Conservation (phyloP, 1,140 invertebrate genomes). For the Centruroides sculpturatus region DNA sequence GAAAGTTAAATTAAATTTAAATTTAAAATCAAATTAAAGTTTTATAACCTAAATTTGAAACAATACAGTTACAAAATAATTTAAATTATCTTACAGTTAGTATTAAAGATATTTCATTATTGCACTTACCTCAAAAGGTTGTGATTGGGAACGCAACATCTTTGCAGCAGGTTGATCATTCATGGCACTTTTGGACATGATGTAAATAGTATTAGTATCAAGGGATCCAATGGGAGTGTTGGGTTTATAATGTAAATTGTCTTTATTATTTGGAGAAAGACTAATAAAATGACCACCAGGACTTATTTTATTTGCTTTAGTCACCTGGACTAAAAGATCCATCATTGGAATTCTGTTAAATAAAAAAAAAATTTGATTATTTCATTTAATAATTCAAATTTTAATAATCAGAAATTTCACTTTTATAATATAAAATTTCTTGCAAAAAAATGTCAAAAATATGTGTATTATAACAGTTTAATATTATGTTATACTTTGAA, state of each 20-base stretch:
- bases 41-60: not conserved
- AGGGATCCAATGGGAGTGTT: constrained; percentile 57
- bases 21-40: too few relatives aligned
- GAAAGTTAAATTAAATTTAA: not conserved
- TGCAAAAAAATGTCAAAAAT: too few relatives aligned
- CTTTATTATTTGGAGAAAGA: constrained; percentile 36
- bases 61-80: not conserved
- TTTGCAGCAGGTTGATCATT: not conserved
- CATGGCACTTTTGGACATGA: constrained; percentile 38
- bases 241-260: constrained; percentile 51
- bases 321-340: constrained; percentile 61
- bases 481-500: too few relatives aligned
- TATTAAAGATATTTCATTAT: too few relatives aligned
- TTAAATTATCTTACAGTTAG: not conserved
- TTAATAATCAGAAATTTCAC: too few relatives aligned
- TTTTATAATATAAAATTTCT: too few relatives aligned
- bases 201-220: constrained; percentile 37
- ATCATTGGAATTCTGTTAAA: constrained; percentile 53
- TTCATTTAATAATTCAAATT: too few relatives aligned
- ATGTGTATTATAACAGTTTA: too few relatives aligned
- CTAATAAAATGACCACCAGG: constrained; percentile 56
- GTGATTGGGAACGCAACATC: not conserved
- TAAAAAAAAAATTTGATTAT: not conserved
- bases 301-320: constrained; percentile 52
- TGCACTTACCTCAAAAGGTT: not conserved